phyloP scores from a whole-genome alignment of 2,888 invertebrate species.

The Pyrrhia umbra region DNA sequence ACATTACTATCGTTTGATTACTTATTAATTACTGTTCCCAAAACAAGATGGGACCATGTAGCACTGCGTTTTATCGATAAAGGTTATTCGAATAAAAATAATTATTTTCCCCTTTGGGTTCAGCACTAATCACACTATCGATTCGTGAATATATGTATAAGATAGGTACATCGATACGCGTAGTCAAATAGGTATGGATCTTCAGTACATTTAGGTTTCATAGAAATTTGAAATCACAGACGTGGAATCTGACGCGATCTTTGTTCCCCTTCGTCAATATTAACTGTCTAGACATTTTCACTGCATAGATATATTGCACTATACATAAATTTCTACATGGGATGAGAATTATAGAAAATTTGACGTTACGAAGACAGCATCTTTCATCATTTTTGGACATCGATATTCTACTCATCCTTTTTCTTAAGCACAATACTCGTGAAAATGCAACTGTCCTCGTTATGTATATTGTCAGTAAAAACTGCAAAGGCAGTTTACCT shows the following conservation, averaged over 20 bases:
- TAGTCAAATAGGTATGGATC: too few relatives aligned
- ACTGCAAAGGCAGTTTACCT: conserved; percentile 39
- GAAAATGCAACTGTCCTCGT: neutral
- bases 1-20: too few relatives aligned
- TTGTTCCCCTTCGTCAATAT: conserved; percentile 6
- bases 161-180: too few relatives aligned
- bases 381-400: too few relatives aligned
- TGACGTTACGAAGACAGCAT: neutral
- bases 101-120: too few relatives aligned
- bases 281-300: conserved; percentile 41
- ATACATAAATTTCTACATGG: conserved; percentile 21
- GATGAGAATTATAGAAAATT: neutral
- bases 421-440: neutral
- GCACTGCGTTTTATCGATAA: too few relatives aligned
- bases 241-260: conserved; percentile 43
- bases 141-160: too few relatives aligned
- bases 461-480: conserved; percentile 26
- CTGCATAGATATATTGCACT: conserved; percentile 12
- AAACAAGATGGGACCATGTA: too few relatives aligned
- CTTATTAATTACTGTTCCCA: too few relatives aligned
- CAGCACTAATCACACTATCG: too few relatives aligned
- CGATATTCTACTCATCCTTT: neutral
- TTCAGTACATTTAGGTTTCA: conserved; percentile 32
- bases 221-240: conserved; percentile 43
- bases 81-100: too few relatives aligned